Base-by-base conservation (phyloP, 2,888 invertebrate species). In the Erebia aethiops region DNA sequence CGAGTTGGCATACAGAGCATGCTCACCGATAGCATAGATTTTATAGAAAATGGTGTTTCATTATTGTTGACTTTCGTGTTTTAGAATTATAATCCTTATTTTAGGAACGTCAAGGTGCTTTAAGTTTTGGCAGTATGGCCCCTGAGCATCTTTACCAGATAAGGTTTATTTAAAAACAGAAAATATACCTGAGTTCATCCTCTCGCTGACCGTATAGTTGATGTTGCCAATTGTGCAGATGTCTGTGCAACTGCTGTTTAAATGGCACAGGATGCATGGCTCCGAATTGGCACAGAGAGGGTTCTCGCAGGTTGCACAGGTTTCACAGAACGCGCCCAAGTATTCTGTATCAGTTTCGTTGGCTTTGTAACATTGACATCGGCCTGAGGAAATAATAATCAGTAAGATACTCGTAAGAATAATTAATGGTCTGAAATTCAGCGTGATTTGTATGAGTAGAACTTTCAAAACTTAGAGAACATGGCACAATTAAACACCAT, bases 321-420 rank as follows among this genome's bases (percentile, higher is more conserved):
- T 89, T 81, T 95, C 94, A 71, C 95, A 95, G 80, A 88, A 94
- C 62, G 79, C 82, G 26, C 95, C 95, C 0, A 87, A 81, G 76
- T 92, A 94, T 46, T 81, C 82, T 1, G 81, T 78, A 5, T 82
- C 86, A 10, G 78, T 79, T 21, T 82, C 83, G 35, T 80, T 80
- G 10, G 83, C 82, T 0, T 81, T 80, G 0, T 79, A 80, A 75
- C 94, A 94, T 69, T 89, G 77, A 69, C 94, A 94, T 26, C 82
- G 82, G 35, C 93, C 94, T 94, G 82, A 2, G 77, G 80, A 69
- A 26, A 51, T n/a, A 26, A 13, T 14, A 58, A 14, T 35, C 7
- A 0, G 35, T 35, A 1, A 35, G 35, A 7, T 35, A n/a, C n/a
- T n/a, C n/a, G n/a, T n/a, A 35, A 7, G 35, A 35, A 35, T 35